Evolutionary conservation across 2,888 invertebrate species (phyloP).

Genomic region (Pandemis cinnamomeana): DNA sequence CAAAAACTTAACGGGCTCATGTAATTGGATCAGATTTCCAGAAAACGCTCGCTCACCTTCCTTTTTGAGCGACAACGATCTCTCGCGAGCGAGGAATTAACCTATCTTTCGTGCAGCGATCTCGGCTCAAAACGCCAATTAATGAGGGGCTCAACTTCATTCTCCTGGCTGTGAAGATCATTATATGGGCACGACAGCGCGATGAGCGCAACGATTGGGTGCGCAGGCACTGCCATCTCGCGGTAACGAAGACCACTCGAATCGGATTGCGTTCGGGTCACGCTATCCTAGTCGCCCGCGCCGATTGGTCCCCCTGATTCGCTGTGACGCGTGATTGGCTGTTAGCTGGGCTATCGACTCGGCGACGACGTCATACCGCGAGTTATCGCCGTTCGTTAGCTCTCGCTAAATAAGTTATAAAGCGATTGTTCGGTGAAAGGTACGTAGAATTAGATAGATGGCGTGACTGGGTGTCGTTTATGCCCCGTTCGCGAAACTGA

Average conservation of each 20-base stretch:
- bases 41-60: slow-evolving; percentile 82
- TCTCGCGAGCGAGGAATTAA: slow-evolving; percentile 82
- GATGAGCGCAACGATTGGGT: slow-evolving; percentile 83
- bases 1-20: slow-evolving; percentile 82
- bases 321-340: slow-evolving; percentile 76
- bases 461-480: slow-evolving; percentile 83
- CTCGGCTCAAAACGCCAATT: slow-evolving; percentile 85
- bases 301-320: slow-evolving; percentile 79
- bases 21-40: slow-evolving; percentile 85
- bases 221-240: slow-evolving; percentile 79
- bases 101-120: slow-evolving; percentile 83
- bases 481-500: slow-evolving; percentile 73
- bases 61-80: slow-evolving; percentile 84
- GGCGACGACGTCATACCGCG: slow-evolving; percentile 76
- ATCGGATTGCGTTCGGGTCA: slow-evolving; percentile 83
- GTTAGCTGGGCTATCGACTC: slow-evolving; percentile 66
- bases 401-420: slow-evolving; percentile 82
- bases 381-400: slow-evolving; percentile 79
- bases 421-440: slow-evolving; percentile 75
- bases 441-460: slow-evolving; percentile 80
- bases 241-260: slow-evolving; percentile 80
- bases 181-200: slow-evolving; percentile 84
- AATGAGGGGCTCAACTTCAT: slow-evolving; percentile 85
- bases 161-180: slow-evolving; percentile 84
- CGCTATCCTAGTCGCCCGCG: slow-evolving; percentile 80